Percentiles rank a stretch among this genome's conserved stretches.
Evolutionary conservation across 2,113 vertebrate genomes (phyloP).

Genomic region (Dolichotis patagonum): DNA sequence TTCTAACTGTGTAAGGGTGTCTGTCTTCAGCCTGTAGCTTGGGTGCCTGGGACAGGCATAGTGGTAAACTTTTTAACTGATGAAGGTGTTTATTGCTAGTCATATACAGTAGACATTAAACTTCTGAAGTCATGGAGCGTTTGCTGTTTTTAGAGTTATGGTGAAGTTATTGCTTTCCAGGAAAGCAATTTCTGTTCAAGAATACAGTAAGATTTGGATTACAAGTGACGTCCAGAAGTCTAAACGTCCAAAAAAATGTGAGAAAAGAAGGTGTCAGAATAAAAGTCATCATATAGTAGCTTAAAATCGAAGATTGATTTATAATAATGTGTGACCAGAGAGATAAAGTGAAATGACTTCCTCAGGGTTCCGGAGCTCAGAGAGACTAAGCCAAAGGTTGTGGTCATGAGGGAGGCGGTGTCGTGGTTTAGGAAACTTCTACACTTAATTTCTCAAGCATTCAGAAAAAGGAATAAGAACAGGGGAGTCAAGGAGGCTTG

Average conservation of each 20-base stretch:
- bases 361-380: neutral
- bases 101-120: neutral
- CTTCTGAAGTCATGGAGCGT: neutral
- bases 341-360: neutral
- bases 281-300: neutral
- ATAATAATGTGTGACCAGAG: neutral
- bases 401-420: neutral
- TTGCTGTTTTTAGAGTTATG: neutral
- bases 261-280: constrained; percentile 48
- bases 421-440: neutral
- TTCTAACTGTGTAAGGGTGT: neutral
- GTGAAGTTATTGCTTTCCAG: constrained; percentile 14
- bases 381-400: neutral
- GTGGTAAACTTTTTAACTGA: neutral
- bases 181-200: neutral
- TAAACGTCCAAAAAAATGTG: neutral
- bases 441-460: neutral
- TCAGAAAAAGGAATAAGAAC: neutral
- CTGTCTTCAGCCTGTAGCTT: neutral
- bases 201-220: constrained; percentile 26
- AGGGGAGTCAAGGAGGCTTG: neutral
- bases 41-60: neutral
- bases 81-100: neutral
- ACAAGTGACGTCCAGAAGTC: neutral
- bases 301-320: neutral